Evolutionary conservation across 1,140 invertebrate species (phyloP), one percentile per base, ranked within the genome.

Genomic region (Gryon sp.): DNA sequence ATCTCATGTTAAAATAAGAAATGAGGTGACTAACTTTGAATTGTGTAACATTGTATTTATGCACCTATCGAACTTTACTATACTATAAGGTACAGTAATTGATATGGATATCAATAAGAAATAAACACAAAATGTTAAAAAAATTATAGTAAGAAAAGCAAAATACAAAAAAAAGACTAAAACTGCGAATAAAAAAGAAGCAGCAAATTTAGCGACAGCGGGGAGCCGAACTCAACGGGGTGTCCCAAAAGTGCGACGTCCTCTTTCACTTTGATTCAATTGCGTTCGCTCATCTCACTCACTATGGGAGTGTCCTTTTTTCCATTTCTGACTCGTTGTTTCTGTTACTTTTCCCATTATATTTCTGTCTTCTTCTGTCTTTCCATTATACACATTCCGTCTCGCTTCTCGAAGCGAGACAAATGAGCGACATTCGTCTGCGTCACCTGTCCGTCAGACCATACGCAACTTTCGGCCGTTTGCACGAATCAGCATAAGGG

Each of bases 341-440:
- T 46, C 65, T 69, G 15, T 46, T 69, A 14, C 26, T 22, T 65
- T 63, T 59, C 24, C 72, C 52, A 48, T 60, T 28, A 36, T 9
- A 14, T 11, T 2, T 46, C n/a, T 22, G n/a, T 2, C 20, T n/a
- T 12, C 24, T 9, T 15, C 41, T 26, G 19, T 46, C 65, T 65
- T 53, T 53, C 41, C 41, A 65, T 14, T 50, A 36, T 50, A 46
- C 78, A 78, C 74, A 66, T 40, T 36, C 82, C 81, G 80, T 83
- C 85, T 84, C 84, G 85, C 87, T 87, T 81, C 84, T 84, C 84
- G 84, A 87, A 88, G 65, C 85, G 85, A 88, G 86, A 88, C 86
- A 88, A 88, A 88, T 86, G 86, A 87, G 84, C 83, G 83, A 83
- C 84, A 88, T 88, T 85, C 84, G 84, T 89, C 87, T 87, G 82